Base-by-base conservation (phyloP, 2,888 invertebrate species). In the Drosophila anomelani region DNA sequence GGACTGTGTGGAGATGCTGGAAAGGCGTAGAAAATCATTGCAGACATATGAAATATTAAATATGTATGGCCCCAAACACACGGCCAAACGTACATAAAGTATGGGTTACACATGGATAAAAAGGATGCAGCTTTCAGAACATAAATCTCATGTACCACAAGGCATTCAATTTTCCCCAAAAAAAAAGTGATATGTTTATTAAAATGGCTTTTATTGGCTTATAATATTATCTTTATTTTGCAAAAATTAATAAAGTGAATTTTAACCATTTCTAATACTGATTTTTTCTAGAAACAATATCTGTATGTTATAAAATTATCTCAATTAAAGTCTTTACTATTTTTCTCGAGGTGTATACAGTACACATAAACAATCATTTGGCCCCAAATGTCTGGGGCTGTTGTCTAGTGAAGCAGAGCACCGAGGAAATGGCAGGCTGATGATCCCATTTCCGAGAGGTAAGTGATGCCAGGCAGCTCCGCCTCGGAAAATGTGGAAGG, bases 31-130 rank as follows among this genome's bases (percentile, higher is more conserved):
- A 80, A 91, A 89, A 91, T 89, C 89, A 86, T 90, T 91, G 91
- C 91, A 91, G 90, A 91, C 88, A 88, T 90, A 91, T 91, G 89
- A 91, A 91, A 91, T 91, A 90, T 90, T 90, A 90, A 90, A 88
- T 88, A 89, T 86, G 90, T 89, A 87, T 87, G 77, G 67, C 62
- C 34, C 32, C 56, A 57, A 57, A 36, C 61, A 39, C 38, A 55
- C 58, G 54, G 53, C 62, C 49, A 34, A 61, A 58, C 46, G 54
- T 12, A 63, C 17, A 23, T 20, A 61, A 23, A 53, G 34, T 34
- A 32, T 34, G 38, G 9, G 12, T 10, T 43, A 36, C 66, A 39
- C 47, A 57, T 0, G 1, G 10, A 17, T 20, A 32, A 32, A 60
- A 32, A 36, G 3, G 0, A 13, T 3, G 4, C 10, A 13, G 4